phyloP scores from a whole-genome alignment of 2,113 vertebrate species.

The Mirounga angustirostris region DNA sequence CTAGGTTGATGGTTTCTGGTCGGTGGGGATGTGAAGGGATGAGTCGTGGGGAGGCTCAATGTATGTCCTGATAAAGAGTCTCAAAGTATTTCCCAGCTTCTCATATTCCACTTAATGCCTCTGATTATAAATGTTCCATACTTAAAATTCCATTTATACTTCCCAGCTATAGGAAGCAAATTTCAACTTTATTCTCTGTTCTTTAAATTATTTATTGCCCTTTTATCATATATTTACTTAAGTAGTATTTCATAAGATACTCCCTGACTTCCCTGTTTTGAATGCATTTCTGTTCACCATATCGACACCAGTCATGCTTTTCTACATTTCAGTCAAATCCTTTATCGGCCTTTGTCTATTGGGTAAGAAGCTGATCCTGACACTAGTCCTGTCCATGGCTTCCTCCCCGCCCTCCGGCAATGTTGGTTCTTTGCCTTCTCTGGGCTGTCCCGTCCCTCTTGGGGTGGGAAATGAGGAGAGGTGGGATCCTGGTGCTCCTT shows the following conservation, averaged over 20 bases:
- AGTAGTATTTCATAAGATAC: not conserved
- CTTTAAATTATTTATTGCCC: not conserved
- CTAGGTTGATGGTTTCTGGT: not conserved
- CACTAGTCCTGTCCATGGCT: not conserved
- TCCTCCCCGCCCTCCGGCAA: not conserved
- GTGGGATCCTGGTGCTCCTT: not conserved
- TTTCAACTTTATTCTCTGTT: slow-evolving; percentile 20
- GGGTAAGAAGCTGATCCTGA: not conserved
- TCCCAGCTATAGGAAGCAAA: not conserved
- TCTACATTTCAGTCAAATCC: not conserved
- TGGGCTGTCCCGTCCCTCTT: not conserved
- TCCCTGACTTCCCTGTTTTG: not conserved
- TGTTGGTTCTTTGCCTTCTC: not conserved
- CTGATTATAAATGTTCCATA: slow-evolving; percentile 20
- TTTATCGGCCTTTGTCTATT: not conserved
- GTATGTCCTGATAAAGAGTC: not conserved
- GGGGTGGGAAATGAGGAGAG: not conserved
- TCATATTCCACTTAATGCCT: not conserved
- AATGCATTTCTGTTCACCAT: not conserved
- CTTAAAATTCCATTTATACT: not conserved
- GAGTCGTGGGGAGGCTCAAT: not conserved
- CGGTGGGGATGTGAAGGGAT: not conserved
- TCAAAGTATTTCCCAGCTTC: not conserved
- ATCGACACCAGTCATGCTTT: not conserved
- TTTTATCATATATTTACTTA: not conserved